A percentile compares a stretch with the other conserved stretches of the same genome.
phyloP scores from a whole-genome alignment of 2,797 vertebrate genomes.

The Microchirus variegatus region DNA sequence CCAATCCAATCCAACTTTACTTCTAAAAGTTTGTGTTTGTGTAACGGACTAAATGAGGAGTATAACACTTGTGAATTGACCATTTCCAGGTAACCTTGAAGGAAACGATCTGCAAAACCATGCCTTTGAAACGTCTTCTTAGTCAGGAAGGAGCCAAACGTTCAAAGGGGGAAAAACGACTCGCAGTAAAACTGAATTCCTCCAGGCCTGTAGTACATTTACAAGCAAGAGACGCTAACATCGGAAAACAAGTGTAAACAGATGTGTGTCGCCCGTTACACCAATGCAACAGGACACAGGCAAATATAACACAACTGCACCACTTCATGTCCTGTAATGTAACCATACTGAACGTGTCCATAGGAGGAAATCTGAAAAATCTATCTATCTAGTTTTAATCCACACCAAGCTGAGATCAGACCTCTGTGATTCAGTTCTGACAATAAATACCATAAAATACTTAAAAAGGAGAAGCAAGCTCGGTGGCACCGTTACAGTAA shows the following conservation, averaged over 20 bases:
- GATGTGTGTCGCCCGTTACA: slow-evolving; percentile 70
- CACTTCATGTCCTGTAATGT: no score
- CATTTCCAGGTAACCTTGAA: not conserved
- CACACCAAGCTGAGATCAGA: slow-evolving; percentile 51
- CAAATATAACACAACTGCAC: no score
- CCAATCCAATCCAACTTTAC: no score
- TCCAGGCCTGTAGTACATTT: slow-evolving; percentile 59
- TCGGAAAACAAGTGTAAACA: slow-evolving; percentile 68
- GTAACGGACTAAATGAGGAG: no score
- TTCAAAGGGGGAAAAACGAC: slow-evolving; percentile 31
- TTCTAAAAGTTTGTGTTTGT: no score
- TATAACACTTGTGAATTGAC: no score
- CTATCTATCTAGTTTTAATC: no score
- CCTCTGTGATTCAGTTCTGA: slow-evolving; percentile 63
- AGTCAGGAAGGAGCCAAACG: slow-evolving; percentile 28
- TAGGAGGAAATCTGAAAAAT: slow-evolving; percentile 9
- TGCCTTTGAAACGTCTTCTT: not conserved
- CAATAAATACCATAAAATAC: slow-evolving; percentile 61
- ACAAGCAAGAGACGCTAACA: slow-evolving; percentile 45
- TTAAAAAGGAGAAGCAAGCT: slow-evolving; percentile 48
- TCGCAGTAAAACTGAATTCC: slow-evolving; percentile 33
- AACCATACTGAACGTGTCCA: no score
- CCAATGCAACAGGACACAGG: slow-evolving; percentile 19
- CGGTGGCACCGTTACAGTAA: slow-evolving; percentile 32
- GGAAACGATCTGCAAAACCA: not conserved